Evolutionary conservation across 2,797 vertebrate species (phyloP), one percentile per base, ranked within the genome.

Genomic region (Cygnus olor): DNA sequence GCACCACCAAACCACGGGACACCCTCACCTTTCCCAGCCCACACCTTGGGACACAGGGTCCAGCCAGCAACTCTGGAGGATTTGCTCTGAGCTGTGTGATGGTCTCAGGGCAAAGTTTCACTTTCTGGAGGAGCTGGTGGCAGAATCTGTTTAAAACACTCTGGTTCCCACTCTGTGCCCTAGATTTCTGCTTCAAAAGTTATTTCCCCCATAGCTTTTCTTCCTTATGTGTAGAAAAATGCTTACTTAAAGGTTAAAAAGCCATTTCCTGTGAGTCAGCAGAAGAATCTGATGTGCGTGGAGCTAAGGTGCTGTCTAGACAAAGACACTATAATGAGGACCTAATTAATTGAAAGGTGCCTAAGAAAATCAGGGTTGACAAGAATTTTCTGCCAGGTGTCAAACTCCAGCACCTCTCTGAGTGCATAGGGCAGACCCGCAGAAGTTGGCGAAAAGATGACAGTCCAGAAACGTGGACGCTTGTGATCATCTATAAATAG

Each of bases 301-400:
- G 60, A 3, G 5, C 74, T 44, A n/a, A 80, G 78, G 47, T 30
- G 47, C 28, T 92, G 51, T 53, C 87, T 70, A 68, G 81, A 82
- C 60, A 89, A 87, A 82, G 90, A 15, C 15, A 25, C 25, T 25
- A 4, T 63, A 77, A 91, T 42, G 71, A 95, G 53, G 60, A 20
- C 28, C 45, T 92, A 65, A 88, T 84, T 84, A 94, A 92, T 60
- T 54, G 73, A 71, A 76, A 91, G 45, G 66, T 84, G 88, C 70
- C 63, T 44, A 34, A 86, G 83, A 83, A 88, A 81, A 81, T 85
- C 58, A 81, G 27, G 12, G 36, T 56, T 57, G 85, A 51, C 73
- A 84, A 71, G 74, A 42, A 54, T 90, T 58, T 66, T 63, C 71
- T 76, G 40, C 61, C 3, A 2, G 19, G 14, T 89, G 66, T 76